These are phyloP conservation scores for Trichomalopsis sarcophagae DNA, from an alignment of 1,140 invertebrate genomes.

Conservation along the genomic window DNA sequence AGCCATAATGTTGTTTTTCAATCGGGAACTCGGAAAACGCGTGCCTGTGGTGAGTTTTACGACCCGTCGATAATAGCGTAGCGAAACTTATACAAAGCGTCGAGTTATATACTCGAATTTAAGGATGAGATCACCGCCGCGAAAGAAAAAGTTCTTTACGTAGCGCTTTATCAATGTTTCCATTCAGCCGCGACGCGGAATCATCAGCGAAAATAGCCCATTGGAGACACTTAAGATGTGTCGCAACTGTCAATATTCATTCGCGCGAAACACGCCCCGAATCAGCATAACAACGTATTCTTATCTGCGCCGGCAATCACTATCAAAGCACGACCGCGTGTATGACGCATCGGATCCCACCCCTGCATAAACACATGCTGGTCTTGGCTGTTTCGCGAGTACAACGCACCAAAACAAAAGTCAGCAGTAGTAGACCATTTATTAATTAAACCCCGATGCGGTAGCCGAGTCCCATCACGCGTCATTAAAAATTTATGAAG, in stretches of 20 bases:
- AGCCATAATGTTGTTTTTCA: neutral
- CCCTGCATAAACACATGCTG: neutral
- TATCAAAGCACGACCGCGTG: neutral
- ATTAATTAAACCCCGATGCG: neutral
- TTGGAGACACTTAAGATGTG: neutral
- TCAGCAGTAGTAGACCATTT: neutral
- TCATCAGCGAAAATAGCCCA: constrained; percentile 8
- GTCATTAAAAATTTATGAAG: constrained; percentile 32
- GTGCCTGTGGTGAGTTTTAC: neutral
- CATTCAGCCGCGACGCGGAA: neutral
- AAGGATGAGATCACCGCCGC: neutral
- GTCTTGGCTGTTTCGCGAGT: too few relatives aligned
- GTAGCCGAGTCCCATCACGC: neutral
- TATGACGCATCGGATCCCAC: neutral
- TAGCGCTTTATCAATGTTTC: constrained; percentile 12
- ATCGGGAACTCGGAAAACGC: neutral
- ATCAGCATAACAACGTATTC: neutral
- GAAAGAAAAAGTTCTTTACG: neutral
- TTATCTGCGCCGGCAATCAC: neutral
- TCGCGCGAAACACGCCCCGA: neutral
- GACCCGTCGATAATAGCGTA: neutral
- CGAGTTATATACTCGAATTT: neutral
- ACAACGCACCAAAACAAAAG: too few relatives aligned
- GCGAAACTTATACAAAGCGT: neutral
- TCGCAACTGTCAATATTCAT: constrained; percentile 23